A percentile compares a stretch with the other conserved stretches of the same genome.
phyloP scores from a whole-genome alignment of 2,113 vertebrate genomes.

The Panthera uncia region DNA sequence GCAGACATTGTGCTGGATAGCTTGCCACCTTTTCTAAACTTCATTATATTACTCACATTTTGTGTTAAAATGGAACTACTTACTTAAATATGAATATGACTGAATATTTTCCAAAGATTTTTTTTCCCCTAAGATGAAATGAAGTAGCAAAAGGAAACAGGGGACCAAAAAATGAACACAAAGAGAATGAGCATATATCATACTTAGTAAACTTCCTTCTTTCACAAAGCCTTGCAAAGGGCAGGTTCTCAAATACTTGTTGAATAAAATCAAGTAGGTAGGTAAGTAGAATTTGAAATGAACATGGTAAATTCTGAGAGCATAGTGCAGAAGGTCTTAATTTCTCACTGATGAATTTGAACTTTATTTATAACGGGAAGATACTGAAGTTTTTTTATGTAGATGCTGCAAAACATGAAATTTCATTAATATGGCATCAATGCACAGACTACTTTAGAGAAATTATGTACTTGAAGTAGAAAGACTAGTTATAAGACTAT shows the following conservation, averaged over 20 bases:
- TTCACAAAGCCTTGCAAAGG: neutral
- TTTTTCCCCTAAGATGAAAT: conserved; percentile 27
- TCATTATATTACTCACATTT: conserved; percentile 8
- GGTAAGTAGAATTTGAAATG: conserved; percentile 2
- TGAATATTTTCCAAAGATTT: conserved; percentile 2
- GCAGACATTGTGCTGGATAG: neutral
- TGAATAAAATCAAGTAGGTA: conserved; percentile 24
- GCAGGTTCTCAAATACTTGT: neutral
- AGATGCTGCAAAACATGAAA: neutral
- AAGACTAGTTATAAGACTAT: neutral
- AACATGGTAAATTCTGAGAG: neutral
- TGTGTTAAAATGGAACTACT: conserved; percentile 44
- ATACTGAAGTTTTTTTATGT: neutral
- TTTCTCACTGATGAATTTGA: conserved; percentile 1
- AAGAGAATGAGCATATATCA: neutral
- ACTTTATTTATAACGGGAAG: conserved; percentile 12
- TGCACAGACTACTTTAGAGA: neutral
- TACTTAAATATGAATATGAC: conserved; percentile 12
- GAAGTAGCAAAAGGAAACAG: neutral
- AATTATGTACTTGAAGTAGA: neutral
- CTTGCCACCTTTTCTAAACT: neutral
- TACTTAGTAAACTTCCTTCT: neutral
- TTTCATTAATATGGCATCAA: neutral
- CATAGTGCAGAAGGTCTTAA: neutral
- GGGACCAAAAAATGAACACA: neutral